Evolutionary conservation across 2,888 invertebrate genomes (phyloP).

Genomic region (Archaeoteleia sp.): DNA sequence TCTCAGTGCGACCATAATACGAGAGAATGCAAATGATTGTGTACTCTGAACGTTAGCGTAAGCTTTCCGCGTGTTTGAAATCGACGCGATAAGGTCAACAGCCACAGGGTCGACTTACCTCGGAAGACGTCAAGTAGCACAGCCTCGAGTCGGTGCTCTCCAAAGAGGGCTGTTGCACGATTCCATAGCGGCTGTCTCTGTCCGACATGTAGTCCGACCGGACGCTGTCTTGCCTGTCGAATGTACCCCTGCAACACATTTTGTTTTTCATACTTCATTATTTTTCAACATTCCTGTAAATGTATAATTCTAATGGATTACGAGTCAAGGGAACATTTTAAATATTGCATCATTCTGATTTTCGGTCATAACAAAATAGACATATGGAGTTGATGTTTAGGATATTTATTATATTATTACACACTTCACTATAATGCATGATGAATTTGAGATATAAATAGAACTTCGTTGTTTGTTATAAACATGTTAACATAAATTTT

Average conservation of each 20-base stretch:
- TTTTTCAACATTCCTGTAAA: conserved; percentile 1
- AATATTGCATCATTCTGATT: too few species aligned
- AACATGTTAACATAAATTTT: too few species aligned
- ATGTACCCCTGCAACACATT: conserved; percentile 82
- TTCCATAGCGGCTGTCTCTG: conserved; percentile 88
- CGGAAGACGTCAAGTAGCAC: conserved; percentile 95
- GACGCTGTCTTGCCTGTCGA: conserved; percentile 92
- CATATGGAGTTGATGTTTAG: too few species aligned
- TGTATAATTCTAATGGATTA: background rate
- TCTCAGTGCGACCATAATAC: conserved; percentile 40
- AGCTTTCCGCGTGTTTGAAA: conserved; percentile 53
- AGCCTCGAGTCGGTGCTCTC: conserved; percentile 95
- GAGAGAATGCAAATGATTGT: conserved; percentile 46
- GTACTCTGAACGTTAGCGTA: conserved; percentile 28
- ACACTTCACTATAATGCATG: too few species aligned
- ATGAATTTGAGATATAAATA: too few species aligned
- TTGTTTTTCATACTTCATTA: conserved; percentile 8
- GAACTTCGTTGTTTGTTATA: too few species aligned
- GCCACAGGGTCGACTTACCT: conserved; percentile 82
- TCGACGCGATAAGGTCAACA: conserved; percentile 64
- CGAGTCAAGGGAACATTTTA: too few species aligned
- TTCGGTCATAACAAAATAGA: too few species aligned
- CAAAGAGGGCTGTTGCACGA: conserved; percentile 94
- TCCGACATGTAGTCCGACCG: conserved; percentile 94
- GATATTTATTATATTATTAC: too few species aligned